A percentile compares a stretch with the other conserved stretches of the same genome.
phyloP scores from a whole-genome alignment of 2,888 invertebrate genomes.

The Patella depressa region DNA sequence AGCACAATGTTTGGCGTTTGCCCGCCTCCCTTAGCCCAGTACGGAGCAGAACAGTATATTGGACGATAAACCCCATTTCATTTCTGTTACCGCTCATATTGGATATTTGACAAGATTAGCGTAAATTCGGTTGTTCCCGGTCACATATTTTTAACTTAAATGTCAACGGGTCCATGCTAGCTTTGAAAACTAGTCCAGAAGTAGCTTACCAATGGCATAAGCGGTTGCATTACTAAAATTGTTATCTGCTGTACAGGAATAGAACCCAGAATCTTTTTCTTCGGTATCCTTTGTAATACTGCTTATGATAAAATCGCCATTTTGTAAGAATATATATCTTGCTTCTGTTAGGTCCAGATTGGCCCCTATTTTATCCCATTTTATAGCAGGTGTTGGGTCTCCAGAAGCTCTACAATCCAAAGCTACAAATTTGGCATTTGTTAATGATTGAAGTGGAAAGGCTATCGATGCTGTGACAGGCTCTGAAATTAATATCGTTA shows the following conservation, averaged over 20 bases:
- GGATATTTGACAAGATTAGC: no score
- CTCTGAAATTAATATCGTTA: neutral
- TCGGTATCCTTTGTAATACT: constrained; percentile 20
- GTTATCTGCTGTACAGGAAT: constrained; percentile 24
- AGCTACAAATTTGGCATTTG: constrained; percentile 1
- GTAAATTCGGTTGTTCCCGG: no score
- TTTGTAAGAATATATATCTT: constrained; percentile 21
- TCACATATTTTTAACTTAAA: no score
- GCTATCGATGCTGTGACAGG: constrained; percentile 9
- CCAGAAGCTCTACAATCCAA: constrained; percentile 23
- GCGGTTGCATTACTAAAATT: neutral
- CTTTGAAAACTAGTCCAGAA: neutral
- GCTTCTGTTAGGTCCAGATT: constrained; percentile 8
- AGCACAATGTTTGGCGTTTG: no score
- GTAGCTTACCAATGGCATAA: constrained; percentile 18
- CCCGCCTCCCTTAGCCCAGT: no score
- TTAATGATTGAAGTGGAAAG: neutral
- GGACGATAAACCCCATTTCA: no score
- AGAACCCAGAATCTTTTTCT: constrained; percentile 25
- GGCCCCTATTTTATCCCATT: constrained; percentile 19
- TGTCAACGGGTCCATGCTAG: no score
- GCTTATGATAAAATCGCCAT: constrained; percentile 29
- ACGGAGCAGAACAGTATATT: no score
- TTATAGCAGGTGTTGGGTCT: constrained; percentile 18
- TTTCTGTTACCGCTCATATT: no score